Evolutionary conservation across 2,113 vertebrate species (phyloP), one percentile per base, ranked within the genome.

Genomic region (Tachysurus fulvidraco): DNA sequence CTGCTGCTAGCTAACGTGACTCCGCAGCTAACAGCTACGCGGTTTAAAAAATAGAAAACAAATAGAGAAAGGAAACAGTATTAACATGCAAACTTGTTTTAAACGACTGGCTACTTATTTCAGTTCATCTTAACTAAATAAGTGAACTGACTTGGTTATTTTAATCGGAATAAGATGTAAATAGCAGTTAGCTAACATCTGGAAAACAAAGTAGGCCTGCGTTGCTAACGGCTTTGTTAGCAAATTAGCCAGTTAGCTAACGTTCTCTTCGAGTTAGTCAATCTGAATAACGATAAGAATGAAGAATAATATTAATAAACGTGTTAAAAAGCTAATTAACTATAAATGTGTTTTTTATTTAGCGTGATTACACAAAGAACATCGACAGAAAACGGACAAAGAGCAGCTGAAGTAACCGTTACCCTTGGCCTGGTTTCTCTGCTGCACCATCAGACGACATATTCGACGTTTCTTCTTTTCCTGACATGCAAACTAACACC

Each of bases 371-470:
- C 5, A 13, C 23, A 80, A 57, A 79, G 13, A 54, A 2, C 2
- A 10, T n/a, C 46, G 8, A 5, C 11, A n/a, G 25, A 50, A n/a
- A 57, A 8, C 13, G 46, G 5, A 54, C 46, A 77, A 77, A 77
- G 46, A 74, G 46, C 10, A 19, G 3, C 6, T n/a, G 3, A 2
- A 44, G 55, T 55, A 21, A 57, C 23, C 36, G 12, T 91, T 83
- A 95, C 95, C 93, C 94, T 50, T 90, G 90, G 76, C 46, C 90
- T 78, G 55, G 64, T 57, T 91, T 92, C 84, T 94, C 93, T 1
- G 87, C 16, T 6, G 64, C 54, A 30, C 60, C 69, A 86, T 95
- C 94, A 90, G 83, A 90, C 21, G 95, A 94, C 95, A 95, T 95
- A 81, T 92, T 86, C 25, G 60, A 55, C 36, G 54, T 17, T 65